These are phyloP conservation scores for Tetramorium simillimum DNA, from an alignment of 1,140 invertebrate species.

Conservation along the genomic window DNA sequence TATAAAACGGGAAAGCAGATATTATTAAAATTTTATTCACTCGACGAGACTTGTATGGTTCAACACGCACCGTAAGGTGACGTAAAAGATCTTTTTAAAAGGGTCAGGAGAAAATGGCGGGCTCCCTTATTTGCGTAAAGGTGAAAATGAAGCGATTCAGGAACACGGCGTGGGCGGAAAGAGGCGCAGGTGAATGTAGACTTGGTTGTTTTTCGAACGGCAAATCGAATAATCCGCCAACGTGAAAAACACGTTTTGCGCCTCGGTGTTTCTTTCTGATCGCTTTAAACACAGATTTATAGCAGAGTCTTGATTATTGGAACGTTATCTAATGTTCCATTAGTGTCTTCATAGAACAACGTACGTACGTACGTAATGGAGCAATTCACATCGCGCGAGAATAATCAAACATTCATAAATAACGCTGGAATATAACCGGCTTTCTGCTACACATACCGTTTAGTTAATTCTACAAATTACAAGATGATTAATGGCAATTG, in stretches of 20 bases:
- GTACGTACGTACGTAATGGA: background rate
- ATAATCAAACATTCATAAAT: conserved; percentile 24
- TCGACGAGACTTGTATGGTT: background rate
- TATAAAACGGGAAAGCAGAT: background rate
- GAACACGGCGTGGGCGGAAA: background rate
- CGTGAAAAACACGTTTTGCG: background rate
- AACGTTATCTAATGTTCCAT: background rate
- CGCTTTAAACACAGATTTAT: background rate
- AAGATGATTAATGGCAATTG: conserved; percentile 27
- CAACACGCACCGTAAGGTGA: background rate
- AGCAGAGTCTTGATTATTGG: background rate
- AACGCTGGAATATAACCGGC: background rate
- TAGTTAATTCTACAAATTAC: background rate
- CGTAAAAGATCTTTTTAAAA: background rate
- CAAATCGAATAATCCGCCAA: conserved; percentile 36
- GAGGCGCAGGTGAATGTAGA: conserved; percentile 12
- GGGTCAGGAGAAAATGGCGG: background rate
- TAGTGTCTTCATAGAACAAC: background rate
- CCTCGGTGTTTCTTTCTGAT: background rate
- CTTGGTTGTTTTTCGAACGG: background rate
- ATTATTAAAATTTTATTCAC: background rate
- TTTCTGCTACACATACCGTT: background rate
- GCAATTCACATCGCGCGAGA: background rate
- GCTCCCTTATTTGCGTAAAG: conserved; percentile 23
- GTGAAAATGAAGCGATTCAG: conserved; percentile 47